phyloP scores from a whole-genome alignment of 2,797 vertebrate genomes.

The Poeciliopsis turneri region DNA sequence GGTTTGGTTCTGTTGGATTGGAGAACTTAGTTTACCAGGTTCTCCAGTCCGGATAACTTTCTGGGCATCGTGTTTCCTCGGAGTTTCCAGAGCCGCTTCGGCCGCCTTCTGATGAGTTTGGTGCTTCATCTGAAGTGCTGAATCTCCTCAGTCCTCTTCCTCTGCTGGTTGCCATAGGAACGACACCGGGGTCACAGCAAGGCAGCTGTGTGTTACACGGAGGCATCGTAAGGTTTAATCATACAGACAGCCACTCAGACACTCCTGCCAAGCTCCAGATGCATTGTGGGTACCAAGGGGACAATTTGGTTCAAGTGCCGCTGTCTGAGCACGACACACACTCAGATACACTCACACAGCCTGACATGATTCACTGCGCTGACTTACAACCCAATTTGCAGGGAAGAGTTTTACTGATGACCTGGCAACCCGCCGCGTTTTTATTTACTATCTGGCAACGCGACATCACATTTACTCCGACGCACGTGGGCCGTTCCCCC shows the following conservation, averaged over 20 bases:
- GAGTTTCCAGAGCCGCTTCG: neutral
- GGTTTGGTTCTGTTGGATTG: neutral
- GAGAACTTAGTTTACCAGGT: neutral
- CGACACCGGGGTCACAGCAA: conserved; percentile 19
- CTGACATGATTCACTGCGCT: conserved; percentile 54
- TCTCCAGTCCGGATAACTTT: neutral
- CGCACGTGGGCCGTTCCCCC: conserved; percentile 5
- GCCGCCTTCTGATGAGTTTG: neutral
- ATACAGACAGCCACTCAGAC: conserved; percentile 54
- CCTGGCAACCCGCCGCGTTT: conserved; percentile 57
- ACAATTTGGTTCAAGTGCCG: conserved; percentile 66
- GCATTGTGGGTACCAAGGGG: conserved; percentile 69
- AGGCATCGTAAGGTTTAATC: conserved; percentile 47
- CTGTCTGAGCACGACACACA: conserved; percentile 43
- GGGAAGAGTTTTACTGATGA: conserved; percentile 65
- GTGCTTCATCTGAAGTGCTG: neutral
- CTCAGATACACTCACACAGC: conserved; percentile 23
- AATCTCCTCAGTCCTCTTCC: neutral
- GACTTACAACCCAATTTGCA: conserved; percentile 68
- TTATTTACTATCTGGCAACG: conserved; percentile 70
- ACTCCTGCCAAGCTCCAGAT: conserved; percentile 68
- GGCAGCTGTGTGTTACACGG: conserved; percentile 41
- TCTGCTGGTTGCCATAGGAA: conserved; percentile 42
- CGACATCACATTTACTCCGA: conserved; percentile 31
- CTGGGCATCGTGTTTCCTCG: neutral